These are phyloP conservation scores for Druon quercuslanigerum DNA, from an alignment of 1,140 invertebrate species.

Conservation along the genomic window DNA sequence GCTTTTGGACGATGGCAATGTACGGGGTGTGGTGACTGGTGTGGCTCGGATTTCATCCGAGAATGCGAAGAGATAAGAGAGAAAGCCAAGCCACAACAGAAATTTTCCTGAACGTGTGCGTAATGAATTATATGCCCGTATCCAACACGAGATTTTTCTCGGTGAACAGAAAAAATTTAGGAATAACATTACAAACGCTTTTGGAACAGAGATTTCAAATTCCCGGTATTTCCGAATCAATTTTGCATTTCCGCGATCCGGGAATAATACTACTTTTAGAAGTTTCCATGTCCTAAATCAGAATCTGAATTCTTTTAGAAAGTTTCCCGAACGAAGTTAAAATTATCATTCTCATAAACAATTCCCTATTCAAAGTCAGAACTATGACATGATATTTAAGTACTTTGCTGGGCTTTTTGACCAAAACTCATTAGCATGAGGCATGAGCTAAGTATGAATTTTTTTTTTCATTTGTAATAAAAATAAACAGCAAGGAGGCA, in stretches of 20 bases:
- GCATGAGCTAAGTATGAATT: neutral
- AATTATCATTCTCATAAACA: no score
- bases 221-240: no score
- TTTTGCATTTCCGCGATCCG: no score
- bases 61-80: conserved; percentile 1
- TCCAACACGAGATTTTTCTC: conserved; percentile 13
- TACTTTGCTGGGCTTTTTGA: no score
- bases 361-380: no score
- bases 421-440: no score
- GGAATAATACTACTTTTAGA: no score
- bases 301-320: no score
- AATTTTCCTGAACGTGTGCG: conserved; percentile 12
- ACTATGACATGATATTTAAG: no score
- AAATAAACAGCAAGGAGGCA: neutral
- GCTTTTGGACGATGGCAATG: conserved; percentile 18
- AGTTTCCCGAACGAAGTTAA: no score
- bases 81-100: conserved; percentile 11
- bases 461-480: neutral
- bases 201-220: no score
- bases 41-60: conserved; percentile 16
- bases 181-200: neutral
- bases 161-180: neutral
- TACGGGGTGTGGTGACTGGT: neutral
- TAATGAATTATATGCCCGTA: conserved; percentile 10
- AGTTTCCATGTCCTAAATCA: no score